Conservation (phyloP, 2,797 vertebrate species). For the Percopsis omiscomaycus region DNA sequence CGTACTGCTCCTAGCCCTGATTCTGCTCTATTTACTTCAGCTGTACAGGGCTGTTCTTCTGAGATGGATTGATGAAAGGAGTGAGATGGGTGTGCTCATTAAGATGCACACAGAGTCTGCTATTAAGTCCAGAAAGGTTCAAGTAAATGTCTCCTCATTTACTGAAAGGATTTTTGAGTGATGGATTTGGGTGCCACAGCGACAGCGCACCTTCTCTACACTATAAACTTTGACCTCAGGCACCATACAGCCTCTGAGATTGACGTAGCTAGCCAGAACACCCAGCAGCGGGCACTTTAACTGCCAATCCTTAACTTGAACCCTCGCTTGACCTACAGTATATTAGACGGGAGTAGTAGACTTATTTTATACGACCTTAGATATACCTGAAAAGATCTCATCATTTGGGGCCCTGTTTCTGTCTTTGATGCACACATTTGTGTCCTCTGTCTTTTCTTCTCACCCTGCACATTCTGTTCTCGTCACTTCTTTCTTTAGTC, state of each 20-base stretch:
- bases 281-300: slow-evolving; percentile 37
- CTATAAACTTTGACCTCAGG: slow-evolving; percentile 49
- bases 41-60: slow-evolving; percentile 8
- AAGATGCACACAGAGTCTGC: slow-evolving; percentile 35
- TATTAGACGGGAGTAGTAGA: slow-evolving; percentile 7
- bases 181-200: slow-evolving; percentile 41
- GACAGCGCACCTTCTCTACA: slow-evolving; percentile 14
- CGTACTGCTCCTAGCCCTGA: slow-evolving; percentile 8
- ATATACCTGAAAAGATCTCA: slow-evolving; percentile 2
- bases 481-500: slow-evolving; percentile 7
- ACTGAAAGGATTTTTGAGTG: slow-evolving; percentile 48
- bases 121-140: slow-evolving; percentile 33
- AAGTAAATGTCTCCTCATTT: slow-evolving; percentile 19
- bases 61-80: slow-evolving; percentile 16
- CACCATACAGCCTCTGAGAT: slow-evolving; percentile 64
- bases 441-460: not conserved
- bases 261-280: slow-evolving; percentile 45
- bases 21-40: slow-evolving; percentile 17
- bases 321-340: slow-evolving; percentile 10
- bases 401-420: not conserved
- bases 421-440: not conserved
- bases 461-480: slow-evolving; percentile 8
- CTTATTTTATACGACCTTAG: not conserved
- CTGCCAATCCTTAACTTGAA: slow-evolving; percentile 53
- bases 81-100: slow-evolving; percentile 16